Evolutionary conservation across 2,797 vertebrate species (phyloP).

Genomic region (Ctenosaura bakeri): DNA sequence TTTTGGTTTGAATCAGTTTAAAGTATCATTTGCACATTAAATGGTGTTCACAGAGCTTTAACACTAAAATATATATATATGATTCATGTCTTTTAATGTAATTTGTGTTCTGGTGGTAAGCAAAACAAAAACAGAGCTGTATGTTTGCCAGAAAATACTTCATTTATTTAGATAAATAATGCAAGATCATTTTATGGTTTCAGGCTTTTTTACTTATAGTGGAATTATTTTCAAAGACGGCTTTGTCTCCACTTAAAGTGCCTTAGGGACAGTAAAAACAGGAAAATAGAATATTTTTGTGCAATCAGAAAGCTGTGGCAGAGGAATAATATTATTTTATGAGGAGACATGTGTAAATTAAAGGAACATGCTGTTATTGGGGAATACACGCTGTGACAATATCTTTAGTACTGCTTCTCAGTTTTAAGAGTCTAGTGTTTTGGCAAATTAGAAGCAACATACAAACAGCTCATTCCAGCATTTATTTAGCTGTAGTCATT

Average conservation of each 20-base stretch:
- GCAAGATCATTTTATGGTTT: conserved; percentile 25
- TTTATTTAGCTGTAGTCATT: neutral
- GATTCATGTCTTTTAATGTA: conserved; percentile 43
- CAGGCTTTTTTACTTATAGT: conserved; percentile 12
- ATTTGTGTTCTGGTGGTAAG: conserved; percentile 48
- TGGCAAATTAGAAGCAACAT: neutral
- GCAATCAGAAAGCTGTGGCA: neutral
- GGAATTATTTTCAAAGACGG: conserved; percentile 16
- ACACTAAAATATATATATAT: conserved; percentile 37
- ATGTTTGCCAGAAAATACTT: conserved; percentile 52
- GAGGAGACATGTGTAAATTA: neutral
- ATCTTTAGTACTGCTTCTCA: neutral
- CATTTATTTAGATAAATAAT: conserved; percentile 28
- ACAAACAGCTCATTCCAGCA: neutral
- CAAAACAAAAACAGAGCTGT: conserved; percentile 14
- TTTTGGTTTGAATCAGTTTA: conserved; percentile 48
- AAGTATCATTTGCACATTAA: conserved; percentile 48
- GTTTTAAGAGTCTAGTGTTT: neutral
- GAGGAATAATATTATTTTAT: neutral
- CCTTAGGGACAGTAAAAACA: neutral
- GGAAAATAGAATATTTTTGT: neutral
- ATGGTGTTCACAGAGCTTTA: conserved; percentile 39
- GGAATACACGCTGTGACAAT: too few relatives aligned
- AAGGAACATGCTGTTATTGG: neutral
- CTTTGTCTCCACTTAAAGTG: conserved; percentile 15